Conservation (phyloP, 2,113 vertebrate species). For the Brachirus orientalis region DNA sequence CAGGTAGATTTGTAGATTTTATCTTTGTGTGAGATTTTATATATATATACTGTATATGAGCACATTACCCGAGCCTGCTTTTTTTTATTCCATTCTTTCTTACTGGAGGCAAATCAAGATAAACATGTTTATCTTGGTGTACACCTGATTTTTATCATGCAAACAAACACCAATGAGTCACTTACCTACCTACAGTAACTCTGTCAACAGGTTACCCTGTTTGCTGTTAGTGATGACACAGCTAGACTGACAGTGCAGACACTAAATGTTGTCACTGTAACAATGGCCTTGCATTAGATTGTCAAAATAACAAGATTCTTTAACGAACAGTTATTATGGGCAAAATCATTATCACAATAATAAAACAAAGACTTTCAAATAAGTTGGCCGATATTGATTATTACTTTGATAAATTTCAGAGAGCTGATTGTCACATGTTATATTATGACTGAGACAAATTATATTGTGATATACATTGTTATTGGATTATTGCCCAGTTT, state of each 20-base stretch:
- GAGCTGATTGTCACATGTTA: no score
- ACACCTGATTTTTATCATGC: background rate
- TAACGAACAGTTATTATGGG: no score
- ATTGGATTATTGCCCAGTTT: no score
- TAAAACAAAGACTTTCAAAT: no score
- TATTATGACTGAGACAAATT: no score
- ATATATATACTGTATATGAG: no score
- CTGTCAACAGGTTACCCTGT: background rate
- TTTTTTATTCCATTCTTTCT: background rate
- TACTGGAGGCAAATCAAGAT: background rate
- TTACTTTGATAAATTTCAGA: no score
- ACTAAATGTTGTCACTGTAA: background rate
- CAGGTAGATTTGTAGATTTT: no score
- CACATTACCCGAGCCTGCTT: background rate
- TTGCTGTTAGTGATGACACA: background rate
- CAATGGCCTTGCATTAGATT: background rate
- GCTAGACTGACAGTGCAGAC: background rate
- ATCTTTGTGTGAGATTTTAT: no score
- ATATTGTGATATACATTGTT: no score
- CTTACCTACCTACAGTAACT: background rate
- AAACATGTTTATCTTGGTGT: conserved; percentile 1
- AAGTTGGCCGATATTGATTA: no score
- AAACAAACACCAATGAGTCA: background rate
- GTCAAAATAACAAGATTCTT: background rate
- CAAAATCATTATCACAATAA: no score